Conservation (phyloP, 2,797 vertebrate species). For the Crax fasciolata region DNA sequence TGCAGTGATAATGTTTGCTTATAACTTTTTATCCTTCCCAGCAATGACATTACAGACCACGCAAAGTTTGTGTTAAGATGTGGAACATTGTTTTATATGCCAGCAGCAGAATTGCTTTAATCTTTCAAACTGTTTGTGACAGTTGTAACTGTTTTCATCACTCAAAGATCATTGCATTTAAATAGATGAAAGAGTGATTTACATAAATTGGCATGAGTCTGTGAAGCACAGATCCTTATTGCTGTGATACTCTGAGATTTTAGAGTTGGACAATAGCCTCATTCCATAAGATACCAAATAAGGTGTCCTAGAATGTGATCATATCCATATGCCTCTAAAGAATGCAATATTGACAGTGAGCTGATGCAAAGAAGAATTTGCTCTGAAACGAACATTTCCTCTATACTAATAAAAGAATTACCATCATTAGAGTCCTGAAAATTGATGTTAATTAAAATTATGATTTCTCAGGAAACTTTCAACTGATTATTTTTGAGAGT, state of each 20-base stretch:
- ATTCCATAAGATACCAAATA: slow-evolving; percentile 67
- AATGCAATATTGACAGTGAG: slow-evolving; percentile 26
- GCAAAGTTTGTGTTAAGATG: slow-evolving; percentile 61
- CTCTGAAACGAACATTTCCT: slow-evolving; percentile 5
- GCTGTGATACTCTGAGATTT: slow-evolving; percentile 49
- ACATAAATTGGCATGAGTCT: slow-evolving; percentile 49
- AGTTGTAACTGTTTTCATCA: slow-evolving; percentile 75
- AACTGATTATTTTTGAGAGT: not conserved
- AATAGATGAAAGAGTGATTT: slow-evolving; percentile 75
- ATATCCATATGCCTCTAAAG: slow-evolving; percentile 75
- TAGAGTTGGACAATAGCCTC: slow-evolving; percentile 66
- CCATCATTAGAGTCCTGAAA: not conserved
- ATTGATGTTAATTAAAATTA: slow-evolving; percentile 30
- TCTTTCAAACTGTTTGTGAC: slow-evolving; percentile 78
- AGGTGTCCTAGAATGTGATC: slow-evolving; percentile 75
- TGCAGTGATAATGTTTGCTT: slow-evolving; percentile 62
- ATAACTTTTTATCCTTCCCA: slow-evolving; percentile 63
- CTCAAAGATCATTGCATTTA: slow-evolving; percentile 61
- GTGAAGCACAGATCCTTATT: slow-evolving; percentile 46
- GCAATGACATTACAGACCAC: slow-evolving; percentile 50
- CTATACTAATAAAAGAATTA: not conserved
- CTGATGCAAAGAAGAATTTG: slow-evolving; percentile 46
- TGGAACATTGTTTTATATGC: slow-evolving; percentile 51
- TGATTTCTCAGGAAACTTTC: slow-evolving; percentile 18
- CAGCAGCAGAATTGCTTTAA: slow-evolving; percentile 73